These are phyloP conservation scores for Tribolium madens DNA, from an alignment of 1,140 invertebrate genomes.

Conservation along the genomic window DNA sequence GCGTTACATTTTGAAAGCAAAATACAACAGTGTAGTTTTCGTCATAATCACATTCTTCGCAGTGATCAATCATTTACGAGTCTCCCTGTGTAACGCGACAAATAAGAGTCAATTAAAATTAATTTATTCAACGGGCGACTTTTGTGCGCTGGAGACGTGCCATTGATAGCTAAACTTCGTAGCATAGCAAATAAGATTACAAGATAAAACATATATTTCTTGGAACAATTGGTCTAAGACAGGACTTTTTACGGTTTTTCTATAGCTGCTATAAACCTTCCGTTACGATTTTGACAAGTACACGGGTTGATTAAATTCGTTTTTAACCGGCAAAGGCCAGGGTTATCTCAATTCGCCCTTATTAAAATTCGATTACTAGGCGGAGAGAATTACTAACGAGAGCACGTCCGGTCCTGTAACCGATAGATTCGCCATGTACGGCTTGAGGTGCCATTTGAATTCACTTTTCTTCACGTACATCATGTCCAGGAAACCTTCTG, in stretches of 20 bases:
- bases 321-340: conserved; percentile 15
- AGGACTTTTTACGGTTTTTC: conserved; percentile 47
- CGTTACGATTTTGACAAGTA: conserved; percentile 44
- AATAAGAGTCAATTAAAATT: conserved; percentile 37
- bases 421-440: not conserved
- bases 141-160: conserved; percentile 23
- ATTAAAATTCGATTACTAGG: conserved; percentile 21
- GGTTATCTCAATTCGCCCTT: conserved; percentile 12
- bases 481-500: conserved; percentile 53
- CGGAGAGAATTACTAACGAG: conserved; percentile 3
- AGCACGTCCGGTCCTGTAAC: conserved; percentile 40
- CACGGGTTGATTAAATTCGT: conserved; percentile 49
- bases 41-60: not conserved
- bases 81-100: conserved; percentile 10
- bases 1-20: conserved; percentile 36
- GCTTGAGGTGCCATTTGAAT: conserved; percentile 54
- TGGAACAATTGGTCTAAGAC: conserved; percentile 37
- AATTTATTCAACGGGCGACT: conserved; percentile 24
- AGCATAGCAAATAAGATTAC: conserved; percentile 49
- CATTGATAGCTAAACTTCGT: conserved; percentile 46
- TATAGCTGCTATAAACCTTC: conserved; percentile 41
- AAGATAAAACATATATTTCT: conserved; percentile 46
- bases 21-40: conserved; percentile 26
- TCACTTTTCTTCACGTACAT: conserved; percentile 57
- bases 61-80: conserved; percentile 13